phyloP scores from a whole-genome alignment of 1,140 invertebrate genomes.

The Drosophila nikananu region DNA sequence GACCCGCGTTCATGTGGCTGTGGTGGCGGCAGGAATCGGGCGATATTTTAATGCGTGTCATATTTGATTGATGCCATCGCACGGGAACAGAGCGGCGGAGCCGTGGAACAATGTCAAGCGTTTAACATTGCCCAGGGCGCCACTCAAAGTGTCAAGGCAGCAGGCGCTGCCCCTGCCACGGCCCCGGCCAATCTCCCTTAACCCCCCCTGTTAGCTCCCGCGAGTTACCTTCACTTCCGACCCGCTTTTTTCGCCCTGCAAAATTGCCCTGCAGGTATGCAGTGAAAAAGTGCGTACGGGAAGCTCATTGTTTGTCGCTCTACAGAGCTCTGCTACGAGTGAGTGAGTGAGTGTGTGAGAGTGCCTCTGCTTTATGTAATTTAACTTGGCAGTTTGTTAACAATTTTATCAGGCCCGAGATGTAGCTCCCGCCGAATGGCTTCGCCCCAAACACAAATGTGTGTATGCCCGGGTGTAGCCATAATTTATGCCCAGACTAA shows the following conservation, averaged over 20 bases:
- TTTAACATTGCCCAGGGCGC: slow-evolving; percentile 72
- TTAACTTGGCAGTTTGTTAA: slow-evolving; percentile 72
- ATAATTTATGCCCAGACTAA: slow-evolving; percentile 80
- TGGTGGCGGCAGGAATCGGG: slow-evolving; percentile 29
- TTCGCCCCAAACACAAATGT: slow-evolving; percentile 37
- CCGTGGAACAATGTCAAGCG: slow-evolving; percentile 76
- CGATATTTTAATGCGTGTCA: slow-evolving; percentile 82
- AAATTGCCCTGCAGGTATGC: slow-evolving; percentile 77
- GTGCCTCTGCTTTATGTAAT: slow-evolving; percentile 67
- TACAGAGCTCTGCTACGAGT: too few species aligned
- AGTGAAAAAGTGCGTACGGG: slow-evolving; percentile 71
- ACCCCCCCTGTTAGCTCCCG: slow-evolving; percentile 1
- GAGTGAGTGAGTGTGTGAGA: slow-evolving; percentile 7
- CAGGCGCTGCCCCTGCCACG: not conserved
- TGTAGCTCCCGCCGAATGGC: slow-evolving; percentile 12
- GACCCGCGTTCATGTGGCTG: slow-evolving; percentile 16
- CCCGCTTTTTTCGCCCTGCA: slow-evolving; percentile 24
- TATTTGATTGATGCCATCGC: slow-evolving; percentile 79
- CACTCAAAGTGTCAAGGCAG: slow-evolving; percentile 62
- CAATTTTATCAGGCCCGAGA: slow-evolving; percentile 70
- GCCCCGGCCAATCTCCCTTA: not conserved
- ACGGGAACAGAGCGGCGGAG: slow-evolving; percentile 6
- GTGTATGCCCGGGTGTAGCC: slow-evolving; percentile 41
- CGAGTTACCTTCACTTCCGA: slow-evolving; percentile 20
- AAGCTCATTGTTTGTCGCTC: slow-evolving; percentile 25